These are phyloP conservation scores for Ecliptopera silaceata DNA, from an alignment of 2,888 invertebrate species.

Conservation along the genomic window DNA sequence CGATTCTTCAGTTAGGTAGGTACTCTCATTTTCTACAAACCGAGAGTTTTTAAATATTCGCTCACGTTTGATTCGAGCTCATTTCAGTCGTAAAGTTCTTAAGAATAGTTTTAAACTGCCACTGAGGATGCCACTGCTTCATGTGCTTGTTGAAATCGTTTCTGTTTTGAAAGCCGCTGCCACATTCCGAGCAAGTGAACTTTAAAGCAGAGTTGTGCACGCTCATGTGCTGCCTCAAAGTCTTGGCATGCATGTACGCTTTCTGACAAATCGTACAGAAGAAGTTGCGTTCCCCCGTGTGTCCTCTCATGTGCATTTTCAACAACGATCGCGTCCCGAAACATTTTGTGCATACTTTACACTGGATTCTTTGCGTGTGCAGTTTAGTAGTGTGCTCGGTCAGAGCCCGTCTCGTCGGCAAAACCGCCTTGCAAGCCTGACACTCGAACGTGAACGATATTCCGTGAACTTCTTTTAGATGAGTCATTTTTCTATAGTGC, in stretches of 20 bases:
- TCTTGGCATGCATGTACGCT: constrained; percentile 73
- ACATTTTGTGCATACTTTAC: constrained; percentile 70
- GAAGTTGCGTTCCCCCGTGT: constrained; percentile 72
- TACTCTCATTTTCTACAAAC: neutral
- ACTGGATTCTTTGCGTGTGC: constrained; percentile 71
- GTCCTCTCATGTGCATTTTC: constrained; percentile 70
- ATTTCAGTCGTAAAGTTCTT: constrained; percentile 56
- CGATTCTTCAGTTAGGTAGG: too few relatives aligned
- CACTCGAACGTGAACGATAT: constrained; percentile 72
- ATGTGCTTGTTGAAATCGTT: constrained; percentile 71
- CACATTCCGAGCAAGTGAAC: constrained; percentile 65
- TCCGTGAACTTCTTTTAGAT: constrained; percentile 68
- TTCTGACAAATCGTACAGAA: constrained; percentile 68
- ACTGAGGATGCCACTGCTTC: constrained; percentile 74
- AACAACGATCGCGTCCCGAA: constrained; percentile 67
- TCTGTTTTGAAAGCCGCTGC: constrained; percentile 63
- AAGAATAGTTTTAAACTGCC: constrained; percentile 62
- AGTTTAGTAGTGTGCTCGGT: constrained; percentile 73
- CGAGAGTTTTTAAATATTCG: neutral
- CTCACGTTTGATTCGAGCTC: constrained; percentile 25
- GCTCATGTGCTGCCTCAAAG: constrained; percentile 71
- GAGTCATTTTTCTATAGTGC: constrained; percentile 75
- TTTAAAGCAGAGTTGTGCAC: constrained; percentile 66
- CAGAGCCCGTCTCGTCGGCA: constrained; percentile 65
- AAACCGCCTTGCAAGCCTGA: constrained; percentile 59